phyloP scores from a whole-genome alignment of 2,888 invertebrate genomes.

The Tetanocera ferruginea region DNA sequence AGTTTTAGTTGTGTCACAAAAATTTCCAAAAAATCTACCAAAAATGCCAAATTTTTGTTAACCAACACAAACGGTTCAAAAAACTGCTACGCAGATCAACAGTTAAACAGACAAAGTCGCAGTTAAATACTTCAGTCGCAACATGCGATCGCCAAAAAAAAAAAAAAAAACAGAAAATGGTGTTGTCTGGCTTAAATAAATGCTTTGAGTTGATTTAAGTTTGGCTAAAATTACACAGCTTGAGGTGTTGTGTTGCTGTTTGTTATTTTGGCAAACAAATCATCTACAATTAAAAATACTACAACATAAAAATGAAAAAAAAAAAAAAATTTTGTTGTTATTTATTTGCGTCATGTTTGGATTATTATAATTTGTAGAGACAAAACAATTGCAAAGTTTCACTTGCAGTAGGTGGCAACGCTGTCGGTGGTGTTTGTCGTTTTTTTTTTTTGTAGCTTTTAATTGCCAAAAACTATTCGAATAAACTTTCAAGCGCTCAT shows the following conservation, averaged over 20 bases:
- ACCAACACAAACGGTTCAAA: background rate
- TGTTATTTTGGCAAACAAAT: conserved; percentile 10
- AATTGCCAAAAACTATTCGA: too few species aligned
- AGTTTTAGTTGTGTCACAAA: background rate
- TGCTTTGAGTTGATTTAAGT: background rate
- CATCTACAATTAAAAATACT: background rate
- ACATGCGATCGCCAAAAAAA: conserved; percentile 4
- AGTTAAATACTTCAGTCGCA: background rate
- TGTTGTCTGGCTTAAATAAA: background rate
- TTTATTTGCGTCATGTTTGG: background rate
- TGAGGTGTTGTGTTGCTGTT: conserved; percentile 16
- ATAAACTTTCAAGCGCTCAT: too few species aligned
- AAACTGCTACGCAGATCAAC: background rate
- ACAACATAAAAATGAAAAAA: background rate
- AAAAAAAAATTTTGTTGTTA: background rate
- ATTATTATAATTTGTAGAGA: background rate
- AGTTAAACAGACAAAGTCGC: background rate
- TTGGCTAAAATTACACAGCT: conserved; percentile 28
- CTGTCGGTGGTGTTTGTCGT: background rate
- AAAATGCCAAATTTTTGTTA: background rate
- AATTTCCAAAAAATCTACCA: background rate
- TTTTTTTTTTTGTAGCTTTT: too few species aligned
- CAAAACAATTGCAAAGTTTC: background rate
- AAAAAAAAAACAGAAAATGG: background rate
- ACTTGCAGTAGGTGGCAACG: conserved; percentile 18